Conservation (phyloP, 2,797 vertebrate genomes). For the Microhierax caerulescens region DNA sequence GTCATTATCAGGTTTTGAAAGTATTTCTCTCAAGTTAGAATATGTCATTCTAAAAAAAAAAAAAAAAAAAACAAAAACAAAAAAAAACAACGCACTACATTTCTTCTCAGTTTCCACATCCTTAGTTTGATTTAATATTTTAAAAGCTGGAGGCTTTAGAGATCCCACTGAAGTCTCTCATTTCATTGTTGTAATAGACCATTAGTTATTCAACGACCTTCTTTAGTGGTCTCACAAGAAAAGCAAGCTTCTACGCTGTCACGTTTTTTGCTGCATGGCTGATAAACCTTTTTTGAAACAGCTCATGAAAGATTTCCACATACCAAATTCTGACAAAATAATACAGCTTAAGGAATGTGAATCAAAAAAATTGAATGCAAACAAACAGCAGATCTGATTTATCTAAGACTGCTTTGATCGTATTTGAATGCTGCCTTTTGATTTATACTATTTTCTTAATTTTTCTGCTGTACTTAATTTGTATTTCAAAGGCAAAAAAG, state of each 20-base stretch:
- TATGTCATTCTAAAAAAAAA: background rate
- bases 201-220: conserved; percentile 61
- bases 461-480: background rate
- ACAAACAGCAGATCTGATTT: background rate
- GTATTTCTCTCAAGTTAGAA: background rate
- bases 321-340: background rate
- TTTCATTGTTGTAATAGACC: conserved; percentile 46
- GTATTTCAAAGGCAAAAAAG: background rate
- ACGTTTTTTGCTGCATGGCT: conserved; percentile 10
- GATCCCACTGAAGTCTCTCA: conserved; percentile 27
- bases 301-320: background rate
- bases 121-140: conserved; percentile 54
- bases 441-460: background rate
- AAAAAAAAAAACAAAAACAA: background rate
- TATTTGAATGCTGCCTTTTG: background rate
- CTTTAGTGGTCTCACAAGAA: conserved; percentile 62
- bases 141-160: conserved; percentile 34
- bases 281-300: conserved; percentile 20
- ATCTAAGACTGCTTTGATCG: background rate
- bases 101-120: background rate
- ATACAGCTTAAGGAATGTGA: background rate
- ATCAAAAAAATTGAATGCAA: background rate
- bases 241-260: conserved; percentile 6
- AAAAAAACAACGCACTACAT: fast-evolving
- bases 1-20: background rate